phyloP scores from a whole-genome alignment of 2,888 invertebrate species.

The Sarcophaga caerulescens region DNA sequence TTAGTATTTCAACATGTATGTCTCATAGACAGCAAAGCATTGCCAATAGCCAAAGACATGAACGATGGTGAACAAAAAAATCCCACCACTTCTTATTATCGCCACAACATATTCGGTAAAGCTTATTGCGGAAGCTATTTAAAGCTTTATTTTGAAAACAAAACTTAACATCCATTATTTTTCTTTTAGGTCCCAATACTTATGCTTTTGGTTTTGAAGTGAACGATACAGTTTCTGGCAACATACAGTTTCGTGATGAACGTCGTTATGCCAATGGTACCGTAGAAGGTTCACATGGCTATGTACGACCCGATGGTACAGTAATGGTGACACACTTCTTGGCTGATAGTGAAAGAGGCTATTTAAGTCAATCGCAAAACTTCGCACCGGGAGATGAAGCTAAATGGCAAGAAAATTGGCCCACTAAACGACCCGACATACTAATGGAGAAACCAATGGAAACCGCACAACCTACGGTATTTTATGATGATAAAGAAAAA shows the following conservation, averaged over 20 bases:
- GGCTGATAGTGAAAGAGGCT: conserved; percentile 85
- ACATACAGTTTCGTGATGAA: conserved; percentile 87
- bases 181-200: conserved; percentile 83
- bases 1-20: conserved; percentile 71
- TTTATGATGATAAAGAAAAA: conserved; percentile 72
- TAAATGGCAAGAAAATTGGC: conserved; percentile 71
- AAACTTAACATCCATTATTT: conserved; percentile 19
- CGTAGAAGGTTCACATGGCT: conserved; percentile 88
- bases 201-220: conserved; percentile 89
- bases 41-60: conserved; percentile 28
- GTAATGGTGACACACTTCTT: conserved; percentile 84
- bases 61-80: conserved; percentile 13
- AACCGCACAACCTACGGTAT: conserved; percentile 56
- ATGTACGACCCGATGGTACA: conserved; percentile 85
- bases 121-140: conserved; percentile 22
- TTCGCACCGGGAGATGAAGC: conserved; percentile 70
- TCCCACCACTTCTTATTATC: conserved; percentile 74
- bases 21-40: conserved; percentile 43
- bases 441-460: conserved; percentile 50
- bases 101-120: conserved; percentile 76
- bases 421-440: conserved; percentile 70
- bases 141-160: not conserved
- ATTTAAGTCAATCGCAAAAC: conserved; percentile 75
- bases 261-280: conserved; percentile 87
- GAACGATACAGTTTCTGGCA: conserved; percentile 84